These are phyloP conservation scores for Helarctos malayanus DNA, from an alignment of 2,797 vertebrate species.

Conservation along the genomic window DNA sequence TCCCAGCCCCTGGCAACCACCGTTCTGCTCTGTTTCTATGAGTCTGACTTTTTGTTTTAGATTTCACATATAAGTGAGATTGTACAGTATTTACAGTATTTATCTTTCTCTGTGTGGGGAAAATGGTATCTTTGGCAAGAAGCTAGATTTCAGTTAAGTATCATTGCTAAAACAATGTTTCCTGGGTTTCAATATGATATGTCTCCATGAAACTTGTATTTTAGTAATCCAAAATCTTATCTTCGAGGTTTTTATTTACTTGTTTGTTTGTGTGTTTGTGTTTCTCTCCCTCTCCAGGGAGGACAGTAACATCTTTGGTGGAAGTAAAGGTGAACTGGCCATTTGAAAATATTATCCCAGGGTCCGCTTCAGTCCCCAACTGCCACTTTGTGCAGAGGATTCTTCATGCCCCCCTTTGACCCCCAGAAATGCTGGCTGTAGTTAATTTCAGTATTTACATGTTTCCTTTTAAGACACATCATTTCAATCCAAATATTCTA, in stretches of 20 bases:
- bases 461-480: not conserved
- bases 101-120: not conserved
- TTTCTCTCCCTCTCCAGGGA: not conserved
- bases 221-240: not conserved
- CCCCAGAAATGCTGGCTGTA: not conserved
- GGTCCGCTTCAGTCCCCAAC: not conserved
- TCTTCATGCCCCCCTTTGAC: not conserved
- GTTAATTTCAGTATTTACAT: not conserved
- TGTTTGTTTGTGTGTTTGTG: not conserved
- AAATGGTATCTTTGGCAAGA: not conserved
- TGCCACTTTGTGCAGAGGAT: not conserved
- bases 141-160: not conserved
- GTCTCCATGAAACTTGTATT: not conserved
- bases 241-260: not conserved
- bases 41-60: not conserved
- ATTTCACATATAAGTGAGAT: not conserved
- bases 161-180: not conserved
- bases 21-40: not conserved
- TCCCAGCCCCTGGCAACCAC: not conserved
- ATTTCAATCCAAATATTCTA: not conserved
- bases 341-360: not conserved
- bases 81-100: not conserved
- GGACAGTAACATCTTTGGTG: not conserved
- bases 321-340: not conserved
- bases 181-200: not conserved